These are phyloP conservation scores for Lordiphosa mommai DNA, from an alignment of 1,140 invertebrate species.

Conservation along the genomic window DNA sequence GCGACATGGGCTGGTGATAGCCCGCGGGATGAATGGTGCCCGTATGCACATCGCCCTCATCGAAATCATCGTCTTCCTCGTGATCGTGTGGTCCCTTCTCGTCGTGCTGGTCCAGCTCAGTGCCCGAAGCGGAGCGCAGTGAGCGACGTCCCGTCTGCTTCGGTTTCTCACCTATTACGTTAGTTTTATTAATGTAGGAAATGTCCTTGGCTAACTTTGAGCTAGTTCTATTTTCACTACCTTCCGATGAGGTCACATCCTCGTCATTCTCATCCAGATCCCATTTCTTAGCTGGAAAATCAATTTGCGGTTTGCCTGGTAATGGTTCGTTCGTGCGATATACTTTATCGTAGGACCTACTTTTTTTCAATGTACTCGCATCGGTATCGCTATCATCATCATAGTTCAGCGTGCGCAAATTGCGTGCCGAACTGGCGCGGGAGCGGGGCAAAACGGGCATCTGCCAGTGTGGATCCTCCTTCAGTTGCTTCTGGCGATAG, in stretches of 20 bases:
- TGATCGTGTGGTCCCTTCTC: conserved; percentile 50
- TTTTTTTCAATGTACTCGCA: conserved; percentile 82
- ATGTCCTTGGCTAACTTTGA: conserved; percentile 83
- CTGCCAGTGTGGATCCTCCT: conserved; percentile 79
- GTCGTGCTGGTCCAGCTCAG: conserved; percentile 78
- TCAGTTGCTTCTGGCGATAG: conserved; percentile 82
- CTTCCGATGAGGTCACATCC: conserved; percentile 82
- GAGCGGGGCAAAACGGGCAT: conserved; percentile 80
- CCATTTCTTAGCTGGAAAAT: conserved; percentile 90
- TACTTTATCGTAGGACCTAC: conserved; percentile 87
- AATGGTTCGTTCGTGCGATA: conserved; percentile 91
- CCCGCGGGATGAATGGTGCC: conserved; percentile 57
- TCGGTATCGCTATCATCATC: conserved; percentile 76
- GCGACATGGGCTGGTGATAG: conserved; percentile 68
- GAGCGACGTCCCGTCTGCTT: conserved; percentile 81
- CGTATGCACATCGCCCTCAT: conserved; percentile 54
- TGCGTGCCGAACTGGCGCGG: conserved; percentile 81
- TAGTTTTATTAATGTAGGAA: conserved; percentile 80
- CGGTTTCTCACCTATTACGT: conserved; percentile 75
- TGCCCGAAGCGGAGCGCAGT: conserved; percentile 72
- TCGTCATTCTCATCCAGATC: conserved; percentile 85
- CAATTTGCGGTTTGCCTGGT: conserved; percentile 85
- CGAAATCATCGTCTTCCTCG: conserved; percentile 70
- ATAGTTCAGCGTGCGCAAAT: conserved; percentile 78
- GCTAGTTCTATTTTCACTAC: conserved; percentile 81